Percentiles rank a stretch among this genome's conserved stretches.
These are phyloP conservation scores for Saxidomus purpurata DNA, from an alignment of 1,140 invertebrate genomes.

Conservation along the genomic window DNA sequence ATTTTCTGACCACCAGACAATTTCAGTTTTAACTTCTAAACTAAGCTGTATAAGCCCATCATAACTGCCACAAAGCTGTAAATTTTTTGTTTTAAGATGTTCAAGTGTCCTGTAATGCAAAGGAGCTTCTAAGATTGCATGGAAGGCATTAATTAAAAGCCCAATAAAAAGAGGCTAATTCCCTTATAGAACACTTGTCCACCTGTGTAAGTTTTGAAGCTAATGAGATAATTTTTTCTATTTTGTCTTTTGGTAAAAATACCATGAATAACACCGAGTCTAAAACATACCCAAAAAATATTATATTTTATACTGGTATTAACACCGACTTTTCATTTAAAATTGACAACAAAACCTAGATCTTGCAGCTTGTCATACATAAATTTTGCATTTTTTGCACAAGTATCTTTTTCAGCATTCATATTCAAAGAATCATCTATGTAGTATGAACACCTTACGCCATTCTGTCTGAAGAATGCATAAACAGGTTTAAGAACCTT, in stretches of 20 bases:
- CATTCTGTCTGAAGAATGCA: background rate
- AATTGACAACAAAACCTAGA: background rate
- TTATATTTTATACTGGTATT: background rate
- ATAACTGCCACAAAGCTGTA: slow-evolving; percentile 4
- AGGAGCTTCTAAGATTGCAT: slow-evolving; percentile 8
- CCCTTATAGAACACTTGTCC: background rate
- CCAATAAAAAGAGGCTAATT: slow-evolving; percentile 51
- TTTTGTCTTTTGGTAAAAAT: slow-evolving; percentile 31
- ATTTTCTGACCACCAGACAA: background rate
- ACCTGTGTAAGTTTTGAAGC: background rate
- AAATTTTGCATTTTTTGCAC: background rate
- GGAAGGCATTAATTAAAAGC: too few relatives aligned
- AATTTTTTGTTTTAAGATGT: background rate
- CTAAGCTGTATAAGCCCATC: background rate
- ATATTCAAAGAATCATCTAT: slow-evolving; percentile 31
- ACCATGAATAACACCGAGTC: slow-evolving; percentile 50
- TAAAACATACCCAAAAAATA: slow-evolving; percentile 49
- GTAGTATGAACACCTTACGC: background rate
- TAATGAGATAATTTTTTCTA: slow-evolving; percentile 16
- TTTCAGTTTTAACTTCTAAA: background rate
- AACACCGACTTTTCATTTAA: slow-evolving; percentile 39
- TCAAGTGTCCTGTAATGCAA: slow-evolving; percentile 28
- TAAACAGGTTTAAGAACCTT: background rate
- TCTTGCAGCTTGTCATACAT: background rate
- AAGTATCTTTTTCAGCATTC: background rate